Conservation (phyloP, 2,113 vertebrate genomes). For the Anarhynchus alexandrinus region DNA sequence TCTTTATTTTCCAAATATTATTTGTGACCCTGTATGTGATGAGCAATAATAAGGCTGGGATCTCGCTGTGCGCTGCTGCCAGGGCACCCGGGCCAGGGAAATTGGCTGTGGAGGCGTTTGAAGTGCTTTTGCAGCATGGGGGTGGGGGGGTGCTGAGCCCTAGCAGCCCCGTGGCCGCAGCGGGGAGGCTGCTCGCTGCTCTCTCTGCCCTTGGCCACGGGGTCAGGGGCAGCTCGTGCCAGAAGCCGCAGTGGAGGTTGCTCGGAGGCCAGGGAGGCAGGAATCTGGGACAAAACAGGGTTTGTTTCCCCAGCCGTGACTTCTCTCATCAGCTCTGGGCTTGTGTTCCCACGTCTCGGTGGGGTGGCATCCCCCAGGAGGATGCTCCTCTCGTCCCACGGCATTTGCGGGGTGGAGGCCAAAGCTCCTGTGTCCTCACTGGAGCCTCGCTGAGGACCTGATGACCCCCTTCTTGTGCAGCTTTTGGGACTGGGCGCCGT, state of each 20-base stretch:
- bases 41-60: neutral
- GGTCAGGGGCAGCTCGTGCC: neutral
- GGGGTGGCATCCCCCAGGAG: neutral
- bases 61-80: neutral
- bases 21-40: neutral
- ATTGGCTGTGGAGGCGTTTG: neutral
- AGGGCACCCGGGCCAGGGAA: neutral
- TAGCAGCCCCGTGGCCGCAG: neutral
- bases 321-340: neutral
- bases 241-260: neutral
- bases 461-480: neutral
- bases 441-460: neutral
- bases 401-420: neutral
- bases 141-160: neutral
- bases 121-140: rapidly evolving
- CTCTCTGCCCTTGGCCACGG: neutral
- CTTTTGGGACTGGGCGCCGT: neutral
- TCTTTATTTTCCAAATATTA: neutral
- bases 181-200: neutral
- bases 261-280: neutral
- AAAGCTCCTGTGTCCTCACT: neutral
- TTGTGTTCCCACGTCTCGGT: neutral
- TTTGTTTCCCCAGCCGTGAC: constrained; percentile 12
- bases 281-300: constrained; percentile 5
- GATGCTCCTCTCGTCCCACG: neutral